phyloP scores from a whole-genome alignment of 2,113 vertebrate genomes.

The Xenopus borealis region DNA sequence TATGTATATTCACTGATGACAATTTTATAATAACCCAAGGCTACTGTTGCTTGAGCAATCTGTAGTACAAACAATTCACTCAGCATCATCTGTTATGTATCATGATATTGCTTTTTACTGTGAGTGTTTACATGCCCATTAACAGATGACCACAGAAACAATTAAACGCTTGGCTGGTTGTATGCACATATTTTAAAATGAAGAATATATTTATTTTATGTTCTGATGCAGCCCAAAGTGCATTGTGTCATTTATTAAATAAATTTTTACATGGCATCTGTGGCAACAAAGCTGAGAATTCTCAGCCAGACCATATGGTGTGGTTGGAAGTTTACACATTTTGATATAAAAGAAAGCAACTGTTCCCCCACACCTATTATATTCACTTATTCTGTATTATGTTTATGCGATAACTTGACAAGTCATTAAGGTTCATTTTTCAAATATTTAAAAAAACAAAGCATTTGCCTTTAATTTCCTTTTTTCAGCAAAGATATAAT shows the following conservation, averaged over 20 bases:
- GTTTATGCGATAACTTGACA: constrained; percentile 17
- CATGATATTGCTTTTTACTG: background rate
- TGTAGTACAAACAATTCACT: too few relatives aligned
- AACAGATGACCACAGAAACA: background rate
- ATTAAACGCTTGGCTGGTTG: background rate
- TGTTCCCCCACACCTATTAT: constrained; percentile 25
- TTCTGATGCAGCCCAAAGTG: background rate
- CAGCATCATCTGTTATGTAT: background rate
- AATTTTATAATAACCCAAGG: too few relatives aligned
- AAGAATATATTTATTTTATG: background rate
- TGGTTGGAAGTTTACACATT: constrained; percentile 10
- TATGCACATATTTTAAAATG: background rate
- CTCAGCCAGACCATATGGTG: constrained; percentile 21
- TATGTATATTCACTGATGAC: too few relatives aligned
- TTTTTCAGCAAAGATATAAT: too few relatives aligned
- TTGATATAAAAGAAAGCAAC: constrained; percentile 6
- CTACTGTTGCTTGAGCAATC: too few relatives aligned
- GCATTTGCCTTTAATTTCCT: too few relatives aligned
- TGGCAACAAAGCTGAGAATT: constrained; percentile 5
- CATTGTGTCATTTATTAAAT: constrained; percentile 17
- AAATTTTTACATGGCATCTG: constrained; percentile 33
- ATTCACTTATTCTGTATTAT: background rate
- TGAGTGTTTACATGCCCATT: background rate
- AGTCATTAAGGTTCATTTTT: constrained; percentile 2
- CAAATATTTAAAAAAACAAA: too few relatives aligned